These are phyloP conservation scores for Rallus crepitans DNA, from an alignment of 2,797 vertebrate genomes.

Conservation along the genomic window DNA sequence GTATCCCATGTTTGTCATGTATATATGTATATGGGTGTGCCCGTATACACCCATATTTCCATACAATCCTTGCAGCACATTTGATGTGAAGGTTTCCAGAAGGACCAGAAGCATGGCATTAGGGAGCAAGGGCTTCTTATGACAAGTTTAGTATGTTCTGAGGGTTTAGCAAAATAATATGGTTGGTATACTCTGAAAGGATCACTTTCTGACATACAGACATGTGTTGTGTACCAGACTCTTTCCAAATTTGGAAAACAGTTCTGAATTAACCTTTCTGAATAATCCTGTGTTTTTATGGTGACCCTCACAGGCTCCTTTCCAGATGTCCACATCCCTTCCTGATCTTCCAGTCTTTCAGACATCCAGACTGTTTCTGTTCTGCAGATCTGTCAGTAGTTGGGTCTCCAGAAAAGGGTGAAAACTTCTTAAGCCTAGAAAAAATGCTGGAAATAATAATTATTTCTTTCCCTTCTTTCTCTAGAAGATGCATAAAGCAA, in stretches of 20 bases:
- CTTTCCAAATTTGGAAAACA: neutral
- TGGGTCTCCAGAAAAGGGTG: neutral
- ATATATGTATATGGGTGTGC: neutral
- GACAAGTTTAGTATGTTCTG: neutral
- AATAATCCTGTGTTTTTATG: neutral
- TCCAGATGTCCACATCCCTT: neutral
- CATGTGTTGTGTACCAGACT: neutral
- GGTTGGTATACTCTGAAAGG: neutral
- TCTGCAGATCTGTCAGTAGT: neutral
- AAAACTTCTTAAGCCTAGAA: neutral
- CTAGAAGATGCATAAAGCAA: neutral
- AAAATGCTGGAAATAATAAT: neutral
- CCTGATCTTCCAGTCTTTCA: neutral
- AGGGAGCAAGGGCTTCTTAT: neutral
- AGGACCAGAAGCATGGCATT: neutral
- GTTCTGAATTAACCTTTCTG: neutral
- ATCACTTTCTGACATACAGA: neutral
- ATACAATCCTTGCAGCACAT: neutral
- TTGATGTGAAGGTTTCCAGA: neutral
- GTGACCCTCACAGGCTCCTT: neutral
- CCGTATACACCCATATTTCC: neutral
- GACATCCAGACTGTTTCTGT: neutral
- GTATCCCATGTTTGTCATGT: neutral
- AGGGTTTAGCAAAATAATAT: neutral
- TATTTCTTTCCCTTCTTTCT: neutral